Conservation (phyloP, 2,888 invertebrate genomes). For the Dolichopus griseipennis region DNA sequence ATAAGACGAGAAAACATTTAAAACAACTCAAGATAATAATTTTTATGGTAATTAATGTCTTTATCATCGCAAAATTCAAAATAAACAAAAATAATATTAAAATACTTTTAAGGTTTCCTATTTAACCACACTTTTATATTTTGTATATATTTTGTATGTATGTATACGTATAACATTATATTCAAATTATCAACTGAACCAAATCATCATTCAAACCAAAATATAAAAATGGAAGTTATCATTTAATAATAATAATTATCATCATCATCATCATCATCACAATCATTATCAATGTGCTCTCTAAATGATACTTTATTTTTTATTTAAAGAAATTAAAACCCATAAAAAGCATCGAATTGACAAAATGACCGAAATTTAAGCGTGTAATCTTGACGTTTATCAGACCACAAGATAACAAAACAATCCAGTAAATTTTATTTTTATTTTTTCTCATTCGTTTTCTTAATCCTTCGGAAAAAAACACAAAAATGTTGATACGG, state of each 20-base stretch:
- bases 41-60: conserved; percentile 4
- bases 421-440: background rate
- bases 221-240: too few relatives aligned
- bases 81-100: background rate
- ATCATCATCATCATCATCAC: background rate
- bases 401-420: background rate
- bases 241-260: too few relatives aligned
- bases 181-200: background rate
- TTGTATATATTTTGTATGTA: too few relatives aligned
- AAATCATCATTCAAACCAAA: background rate
- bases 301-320: background rate
- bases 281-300: background rate
- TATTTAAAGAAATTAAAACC: background rate
- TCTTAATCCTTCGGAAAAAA: too few relatives aligned
- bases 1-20: too few relatives aligned
- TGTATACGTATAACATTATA: background rate
- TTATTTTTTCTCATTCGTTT: background rate
- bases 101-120: too few relatives aligned
- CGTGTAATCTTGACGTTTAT: conserved; percentile 3
- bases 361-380: conserved; percentile 6
- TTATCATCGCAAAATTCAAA: background rate
- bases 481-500: too few relatives aligned
- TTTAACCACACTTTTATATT: too few relatives aligned
- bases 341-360: conserved; percentile 1
- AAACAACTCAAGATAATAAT: conserved; percentile 2